These are phyloP conservation scores for Parthenolecanium corni DNA, from an alignment of 2,888 invertebrate genomes.

Conservation along the genomic window DNA sequence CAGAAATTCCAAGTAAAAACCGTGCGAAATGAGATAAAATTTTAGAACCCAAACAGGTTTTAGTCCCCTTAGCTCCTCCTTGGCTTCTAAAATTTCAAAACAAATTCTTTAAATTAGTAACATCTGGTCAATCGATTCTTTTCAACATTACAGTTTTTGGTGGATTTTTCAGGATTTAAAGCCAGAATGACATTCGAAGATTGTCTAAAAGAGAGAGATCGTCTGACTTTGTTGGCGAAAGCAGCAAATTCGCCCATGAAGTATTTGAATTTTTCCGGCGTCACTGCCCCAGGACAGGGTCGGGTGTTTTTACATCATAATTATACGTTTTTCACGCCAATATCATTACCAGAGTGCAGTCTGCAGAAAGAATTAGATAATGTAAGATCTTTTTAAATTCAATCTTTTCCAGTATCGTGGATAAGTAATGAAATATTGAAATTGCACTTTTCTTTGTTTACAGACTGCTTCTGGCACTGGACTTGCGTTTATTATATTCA, in stretches of 20 bases:
- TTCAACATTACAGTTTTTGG: no score
- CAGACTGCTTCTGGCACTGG: conserved; percentile 95
- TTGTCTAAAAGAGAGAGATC: conserved; percentile 49
- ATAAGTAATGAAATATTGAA: neutral
- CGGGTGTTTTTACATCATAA: conserved; percentile 15
- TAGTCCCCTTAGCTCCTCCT: no score
- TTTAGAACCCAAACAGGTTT: no score
- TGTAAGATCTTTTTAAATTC: conserved; percentile 49
- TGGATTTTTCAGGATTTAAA: conserved; percentile 56
- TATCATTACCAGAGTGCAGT: conserved; percentile 66
- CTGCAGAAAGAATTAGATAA: conserved; percentile 76
- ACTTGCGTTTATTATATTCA: conserved; percentile 91
- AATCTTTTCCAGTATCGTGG: neutral
- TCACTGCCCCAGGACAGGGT: conserved; percentile 14
- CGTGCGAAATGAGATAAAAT: no score
- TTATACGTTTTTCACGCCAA: conserved; percentile 35
- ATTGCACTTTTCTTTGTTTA: conserved; percentile 36
- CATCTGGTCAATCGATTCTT: no score
- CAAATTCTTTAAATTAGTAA: no score
- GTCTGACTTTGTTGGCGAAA: conserved; percentile 20
- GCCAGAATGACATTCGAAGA: conserved; percentile 72
- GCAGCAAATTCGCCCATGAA: conserved; percentile 9
- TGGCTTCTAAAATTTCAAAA: no score
- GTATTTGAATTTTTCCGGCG: conserved; percentile 28
- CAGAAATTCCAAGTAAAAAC: no score